These are phyloP conservation scores for Corticium candelabrum DNA, from an alignment of 37 sponge, comb jelly and placozoan genomes.

Conservation along the genomic window DNA sequence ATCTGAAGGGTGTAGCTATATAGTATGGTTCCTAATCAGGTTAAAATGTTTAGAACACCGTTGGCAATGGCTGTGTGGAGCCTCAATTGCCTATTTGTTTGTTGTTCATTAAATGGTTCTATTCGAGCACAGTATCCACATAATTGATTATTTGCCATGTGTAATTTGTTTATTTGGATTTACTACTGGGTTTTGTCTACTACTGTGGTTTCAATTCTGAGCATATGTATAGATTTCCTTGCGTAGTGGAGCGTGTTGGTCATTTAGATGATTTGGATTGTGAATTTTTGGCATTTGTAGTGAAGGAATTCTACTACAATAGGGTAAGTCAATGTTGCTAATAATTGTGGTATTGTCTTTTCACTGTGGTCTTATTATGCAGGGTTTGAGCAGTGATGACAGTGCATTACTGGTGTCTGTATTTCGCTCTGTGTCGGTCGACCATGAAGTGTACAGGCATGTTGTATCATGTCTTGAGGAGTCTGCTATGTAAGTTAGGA, in stretches of 20 bases:
- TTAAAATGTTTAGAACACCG: not conserved
- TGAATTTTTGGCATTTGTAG: not conserved
- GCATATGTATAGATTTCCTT: not conserved
- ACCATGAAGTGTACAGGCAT: no score
- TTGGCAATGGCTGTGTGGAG: not conserved
- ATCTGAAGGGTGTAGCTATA: not conserved
- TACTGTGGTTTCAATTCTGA: not conserved
- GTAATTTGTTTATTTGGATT: no score
- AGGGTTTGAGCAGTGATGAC: no score
- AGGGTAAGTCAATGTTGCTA: not conserved
- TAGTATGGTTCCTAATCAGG: not conserved
- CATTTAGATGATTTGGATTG: not conserved
- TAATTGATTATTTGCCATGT: no score
- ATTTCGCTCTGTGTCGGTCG: no score
- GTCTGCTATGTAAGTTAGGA: no score
- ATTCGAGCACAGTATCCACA: not conserved
- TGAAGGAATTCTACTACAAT: not conserved
- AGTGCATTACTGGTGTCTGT: no score
- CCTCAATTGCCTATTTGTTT: not conserved
- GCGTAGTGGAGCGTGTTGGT: not conserved
- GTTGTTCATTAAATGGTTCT: not conserved
- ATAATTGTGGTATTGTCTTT: no score
- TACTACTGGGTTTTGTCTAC: no score
- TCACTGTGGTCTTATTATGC: no score
- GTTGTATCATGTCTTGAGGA: no score